Base-by-base conservation (phyloP, 2,888 invertebrate genomes). In the Rotaria socialis region DNA sequence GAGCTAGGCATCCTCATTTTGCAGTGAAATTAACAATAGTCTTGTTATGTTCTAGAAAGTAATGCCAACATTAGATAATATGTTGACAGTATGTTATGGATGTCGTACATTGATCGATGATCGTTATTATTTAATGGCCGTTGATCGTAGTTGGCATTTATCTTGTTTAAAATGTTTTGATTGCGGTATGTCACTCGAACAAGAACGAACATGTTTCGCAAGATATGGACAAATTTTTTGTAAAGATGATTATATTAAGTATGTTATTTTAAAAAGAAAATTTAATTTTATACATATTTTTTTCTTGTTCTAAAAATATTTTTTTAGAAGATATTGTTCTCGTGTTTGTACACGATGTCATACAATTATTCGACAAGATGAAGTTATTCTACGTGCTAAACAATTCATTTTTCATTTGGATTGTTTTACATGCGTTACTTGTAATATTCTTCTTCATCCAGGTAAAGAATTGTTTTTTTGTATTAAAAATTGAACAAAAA, bases 241-340 rank as follows among this genome's bases (percentile, higher is more conserved):
- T 94, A 96, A 96, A 93, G 95, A 95, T 91, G 96, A 97, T 92
- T 97, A 97, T 92, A 95, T 95, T 93, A 94, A 96, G 97, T 97
- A 87, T 47, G 41, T 85, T 22, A 22, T 55, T 8, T 35, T 35
- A 35, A 35, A 35, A 35, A 35, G 35, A 35, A 35, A 35, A 35
- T 35, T 35, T 52, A 11, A 2, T 11, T 52, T 52, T 52, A 14
- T 52, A n/a, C 47, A 11, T 67, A 35, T n/a, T 47, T n/a, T 41
- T 60, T 60, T 35, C 27, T 47, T 56, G 8, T 5, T 75, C 22
- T 24, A 55, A 74, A 47, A 41, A n/a, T 87, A 24, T 85, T 87
- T 85, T 75, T 67, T 93, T 93, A 50, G 6, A 93, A 96, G 96
- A 91, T 92, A 95, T 90, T 96, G 95, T 91, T 95, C 95, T 56